These are phyloP conservation scores for Rotaria sp. DNA, from an alignment of 2,888 invertebrate species.

Conservation along the genomic window DNA sequence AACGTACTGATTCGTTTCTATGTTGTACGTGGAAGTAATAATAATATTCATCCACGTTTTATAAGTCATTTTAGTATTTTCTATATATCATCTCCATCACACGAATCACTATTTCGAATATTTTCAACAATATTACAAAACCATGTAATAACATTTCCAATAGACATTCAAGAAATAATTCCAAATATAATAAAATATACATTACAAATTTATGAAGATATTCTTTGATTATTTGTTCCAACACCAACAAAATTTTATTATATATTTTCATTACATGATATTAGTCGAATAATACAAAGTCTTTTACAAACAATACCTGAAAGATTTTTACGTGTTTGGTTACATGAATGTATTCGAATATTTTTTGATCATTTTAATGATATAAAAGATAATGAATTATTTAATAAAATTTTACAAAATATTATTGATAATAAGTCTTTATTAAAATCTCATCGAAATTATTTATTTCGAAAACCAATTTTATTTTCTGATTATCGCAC, in stretches of 20 bases:
- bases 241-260: conserved; percentile 89
- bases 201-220: conserved; percentile 67
- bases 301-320: conserved; percentile 70
- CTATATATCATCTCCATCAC: conserved; percentile 76
- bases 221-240: conserved; percentile 72
- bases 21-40: conserved; percentile 74
- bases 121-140: conserved; percentile 74
- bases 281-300: conserved; percentile 76
- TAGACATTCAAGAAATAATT: conserved; percentile 64
- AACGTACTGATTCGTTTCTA: not conserved
- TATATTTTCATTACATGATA: conserved; percentile 81
- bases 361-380: conserved; percentile 77
- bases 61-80: conserved; percentile 80
- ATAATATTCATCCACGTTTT: conserved; percentile 81
- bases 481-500: conserved; percentile 82
- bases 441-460: conserved; percentile 59
- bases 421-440: conserved; percentile 32
- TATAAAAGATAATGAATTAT: conserved; percentile 55
- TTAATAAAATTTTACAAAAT: conserved; percentile 21
- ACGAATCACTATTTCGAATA: conserved; percentile 70
- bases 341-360: conserved; percentile 78
- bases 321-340: conserved; percentile 75
- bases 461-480: conserved; percentile 71
- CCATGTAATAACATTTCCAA: conserved; percentile 67
- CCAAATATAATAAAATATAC: conserved; percentile 70